phyloP scores from a whole-genome alignment of 1,140 invertebrate species.

The Heliconius himera region DNA sequence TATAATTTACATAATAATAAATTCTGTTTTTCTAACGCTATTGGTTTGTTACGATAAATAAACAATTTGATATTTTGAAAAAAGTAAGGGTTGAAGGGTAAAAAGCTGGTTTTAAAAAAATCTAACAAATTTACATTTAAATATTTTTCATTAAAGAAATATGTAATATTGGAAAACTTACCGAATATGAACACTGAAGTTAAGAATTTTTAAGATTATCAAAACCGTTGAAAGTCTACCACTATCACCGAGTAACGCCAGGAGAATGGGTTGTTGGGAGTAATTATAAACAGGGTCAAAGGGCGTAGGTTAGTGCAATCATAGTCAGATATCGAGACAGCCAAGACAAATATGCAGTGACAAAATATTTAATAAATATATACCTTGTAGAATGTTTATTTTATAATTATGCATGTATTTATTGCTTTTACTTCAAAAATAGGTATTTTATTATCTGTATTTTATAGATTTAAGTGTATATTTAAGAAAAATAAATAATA shows the following conservation, averaged over 20 bases:
- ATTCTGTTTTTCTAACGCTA: neutral
- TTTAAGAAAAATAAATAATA: too few species aligned
- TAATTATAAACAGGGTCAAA: slow-evolving; percentile 62
- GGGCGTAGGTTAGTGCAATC: slow-evolving; percentile 76
- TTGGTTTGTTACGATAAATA: neutral
- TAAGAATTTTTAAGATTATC: neutral
- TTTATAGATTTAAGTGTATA: too few species aligned
- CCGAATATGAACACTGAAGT: neutral
- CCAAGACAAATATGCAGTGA: slow-evolving; percentile 66
- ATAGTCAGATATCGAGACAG: slow-evolving; percentile 64
- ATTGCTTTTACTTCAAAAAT: neutral
- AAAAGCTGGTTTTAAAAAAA: too few species aligned
- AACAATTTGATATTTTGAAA: too few species aligned
- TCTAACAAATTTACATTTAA: neutral
- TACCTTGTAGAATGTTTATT: slow-evolving; percentile 30
- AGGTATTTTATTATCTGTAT: neutral
- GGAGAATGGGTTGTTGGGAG: slow-evolving; percentile 52
- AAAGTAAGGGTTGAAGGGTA: too few species aligned
- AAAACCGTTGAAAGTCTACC: neutral
- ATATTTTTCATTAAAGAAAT: neutral
- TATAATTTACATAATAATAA: neutral
- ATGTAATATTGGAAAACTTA: neutral
- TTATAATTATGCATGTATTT: neutral
- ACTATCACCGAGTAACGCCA: slow-evolving; percentile 31
- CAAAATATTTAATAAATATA: slow-evolving; percentile 53